phyloP scores from a whole-genome alignment of 37 sponge, comb jelly and placozoan species.

The Axinella damicornis region DNA sequence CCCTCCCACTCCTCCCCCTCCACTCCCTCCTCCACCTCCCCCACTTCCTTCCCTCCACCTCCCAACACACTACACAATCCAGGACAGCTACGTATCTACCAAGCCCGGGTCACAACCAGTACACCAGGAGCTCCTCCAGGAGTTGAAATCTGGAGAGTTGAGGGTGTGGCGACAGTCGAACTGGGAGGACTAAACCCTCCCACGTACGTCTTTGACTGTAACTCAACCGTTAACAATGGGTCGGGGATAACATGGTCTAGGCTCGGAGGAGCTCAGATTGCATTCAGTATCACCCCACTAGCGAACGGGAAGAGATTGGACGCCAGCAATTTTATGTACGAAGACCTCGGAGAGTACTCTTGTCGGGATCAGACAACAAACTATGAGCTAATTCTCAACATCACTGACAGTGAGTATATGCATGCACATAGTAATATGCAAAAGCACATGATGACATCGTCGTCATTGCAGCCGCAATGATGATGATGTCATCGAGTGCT shows the following conservation, averaged over 20 bases:
- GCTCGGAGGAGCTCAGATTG: not conserved
- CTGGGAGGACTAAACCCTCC: constrained; percentile 8
- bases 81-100: not conserved
- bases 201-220: constrained; percentile 45
- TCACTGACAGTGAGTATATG: constrained; percentile 4
- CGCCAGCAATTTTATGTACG: not conserved
- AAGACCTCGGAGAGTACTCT: constrained; percentile 19
- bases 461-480: too few species aligned
- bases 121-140: too few species aligned
- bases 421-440: too few species aligned
- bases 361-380: constrained; percentile 9
- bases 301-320: not conserved
- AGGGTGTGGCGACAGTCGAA: constrained; percentile 34
- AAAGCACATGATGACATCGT: too few species aligned
- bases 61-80: not conserved
- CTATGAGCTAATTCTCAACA: constrained; percentile 4
- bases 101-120: too few species aligned
- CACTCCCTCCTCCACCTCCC: too few species aligned
- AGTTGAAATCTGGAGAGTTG: constrained; percentile 9
- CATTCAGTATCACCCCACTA: not conserved
- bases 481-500: too few species aligned
- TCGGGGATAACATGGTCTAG: constrained; percentile 25
- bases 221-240: constrained; percentile 18
- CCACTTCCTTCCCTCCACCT: too few species aligned
- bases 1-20: too few species aligned